Conservation (phyloP, 1,140 invertebrate species). For the Bombus balteatus region DNA sequence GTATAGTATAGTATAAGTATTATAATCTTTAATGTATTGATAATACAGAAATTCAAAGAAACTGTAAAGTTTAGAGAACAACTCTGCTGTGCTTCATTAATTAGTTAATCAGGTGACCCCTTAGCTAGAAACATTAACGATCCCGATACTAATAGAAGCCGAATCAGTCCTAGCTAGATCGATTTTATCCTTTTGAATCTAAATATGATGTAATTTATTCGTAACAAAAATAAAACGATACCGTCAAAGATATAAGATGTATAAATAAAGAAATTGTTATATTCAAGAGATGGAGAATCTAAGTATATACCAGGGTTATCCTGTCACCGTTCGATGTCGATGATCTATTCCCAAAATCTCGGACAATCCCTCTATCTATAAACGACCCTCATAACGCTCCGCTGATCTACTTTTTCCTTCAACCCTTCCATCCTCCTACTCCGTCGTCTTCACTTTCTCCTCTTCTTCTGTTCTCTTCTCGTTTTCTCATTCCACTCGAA, state of each 20-base stretch:
- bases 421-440: not conserved
- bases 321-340: not conserved
- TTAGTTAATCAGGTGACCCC: not conserved
- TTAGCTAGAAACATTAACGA: not conserved
- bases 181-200: too few relatives aligned
- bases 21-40: not conserved
- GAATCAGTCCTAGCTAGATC: too few relatives aligned
- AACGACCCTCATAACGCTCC: not conserved
- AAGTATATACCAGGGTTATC: not conserved
- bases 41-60: not conserved
- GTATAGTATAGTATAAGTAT: too few relatives aligned
- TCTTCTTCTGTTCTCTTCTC: not conserved
- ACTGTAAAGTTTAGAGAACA: not conserved
- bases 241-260: too few relatives aligned
- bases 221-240: not conserved
- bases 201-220: not conserved
- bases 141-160: too few relatives aligned
- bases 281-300: too few relatives aligned
- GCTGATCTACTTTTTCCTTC: conserved; percentile 11
- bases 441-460: not conserved
- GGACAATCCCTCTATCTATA: not conserved
- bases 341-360: not conserved
- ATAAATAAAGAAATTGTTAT: too few relatives aligned
- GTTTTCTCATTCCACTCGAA: not conserved
- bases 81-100: not conserved